Evolutionary conservation across 2,888 invertebrate species (phyloP).

Genomic region (Apodemia hepburni): DNA sequence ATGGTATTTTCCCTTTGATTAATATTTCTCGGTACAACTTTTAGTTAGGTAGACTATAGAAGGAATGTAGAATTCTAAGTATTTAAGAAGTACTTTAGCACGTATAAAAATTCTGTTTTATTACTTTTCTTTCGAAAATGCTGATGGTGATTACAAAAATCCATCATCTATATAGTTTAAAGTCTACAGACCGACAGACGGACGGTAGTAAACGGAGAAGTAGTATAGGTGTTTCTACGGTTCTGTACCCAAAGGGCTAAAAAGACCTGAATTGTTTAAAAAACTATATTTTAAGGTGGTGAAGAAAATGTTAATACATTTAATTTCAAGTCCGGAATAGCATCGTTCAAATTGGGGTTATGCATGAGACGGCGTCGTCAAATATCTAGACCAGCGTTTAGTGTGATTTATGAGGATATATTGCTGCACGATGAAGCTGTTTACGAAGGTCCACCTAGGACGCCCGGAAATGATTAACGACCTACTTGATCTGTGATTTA

Average conservation of each 20-base stretch:
- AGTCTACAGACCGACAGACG: too few species aligned
- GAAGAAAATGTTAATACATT: neutral
- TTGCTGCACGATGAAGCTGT: constrained; percentile 47
- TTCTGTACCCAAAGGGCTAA: too few species aligned
- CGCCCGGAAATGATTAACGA: constrained; percentile 42
- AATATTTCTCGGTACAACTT: neutral
- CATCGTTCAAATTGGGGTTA: constrained; percentile 6
- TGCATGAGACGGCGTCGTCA: constrained; percentile 10
- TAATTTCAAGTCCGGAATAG: neutral
- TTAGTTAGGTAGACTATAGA: neutral
- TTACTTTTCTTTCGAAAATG: too few species aligned
- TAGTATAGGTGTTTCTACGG: too few species aligned
- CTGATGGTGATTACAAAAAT: too few species aligned
- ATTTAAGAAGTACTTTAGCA: neutral
- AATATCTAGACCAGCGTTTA: constrained; percentile 34
- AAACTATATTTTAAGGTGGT: too few species aligned
- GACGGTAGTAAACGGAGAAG: too few species aligned
- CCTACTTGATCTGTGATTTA: constrained; percentile 25
- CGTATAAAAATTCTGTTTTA: too few species aligned
- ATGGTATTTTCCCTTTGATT: constrained; percentile 4
- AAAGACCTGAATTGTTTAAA: too few species aligned
- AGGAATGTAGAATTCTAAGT: neutral
- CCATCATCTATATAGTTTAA: too few species aligned
- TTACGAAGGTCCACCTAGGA: constrained; percentile 32
- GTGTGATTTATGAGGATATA: constrained; percentile 66